Evolutionary conservation across 2,113 vertebrate species (phyloP).

Genomic region (Telmatochromis brachygnathus): DNA sequence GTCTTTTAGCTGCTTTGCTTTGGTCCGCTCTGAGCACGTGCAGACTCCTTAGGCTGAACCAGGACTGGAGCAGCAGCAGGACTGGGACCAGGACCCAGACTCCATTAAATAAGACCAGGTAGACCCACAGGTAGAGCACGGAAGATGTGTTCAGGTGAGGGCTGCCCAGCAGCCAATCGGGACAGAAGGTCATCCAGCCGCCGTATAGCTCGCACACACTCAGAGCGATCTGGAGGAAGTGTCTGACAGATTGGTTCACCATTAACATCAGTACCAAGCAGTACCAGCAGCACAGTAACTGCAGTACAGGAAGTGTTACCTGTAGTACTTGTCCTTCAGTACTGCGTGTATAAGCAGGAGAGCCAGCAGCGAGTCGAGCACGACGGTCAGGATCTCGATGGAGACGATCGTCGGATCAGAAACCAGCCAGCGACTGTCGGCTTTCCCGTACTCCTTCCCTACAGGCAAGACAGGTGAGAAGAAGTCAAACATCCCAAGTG

Average conservation of each 20-base stretch:
- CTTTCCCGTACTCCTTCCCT: slow-evolving; percentile 84
- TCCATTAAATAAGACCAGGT: slow-evolving; percentile 75
- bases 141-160: slow-evolving; percentile 68
- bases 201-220: slow-evolving; percentile 73
- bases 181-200: slow-evolving; percentile 74
- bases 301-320: slow-evolving; percentile 14
- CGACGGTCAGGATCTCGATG: slow-evolving; percentile 69
- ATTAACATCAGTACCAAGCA: neutral
- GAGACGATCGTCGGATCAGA: slow-evolving; percentile 71
- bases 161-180: slow-evolving; percentile 70
- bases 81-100: slow-evolving; percentile 67
- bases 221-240: slow-evolving; percentile 74
- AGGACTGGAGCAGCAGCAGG: slow-evolving; percentile 76
- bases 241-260: slow-evolving; percentile 39
- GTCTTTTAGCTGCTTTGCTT: neutral
- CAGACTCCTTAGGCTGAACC: slow-evolving; percentile 57
- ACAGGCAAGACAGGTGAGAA: neutral
- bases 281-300: neutral
- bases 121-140: slow-evolving; percentile 77
- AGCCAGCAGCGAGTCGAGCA: slow-evolving; percentile 60
- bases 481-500: neutral
- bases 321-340: slow-evolving; percentile 50
- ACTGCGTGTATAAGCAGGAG: slow-evolving; percentile 68
- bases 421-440: slow-evolving; percentile 73
- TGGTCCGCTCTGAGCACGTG: neutral